Base-by-base conservation (phyloP, 2,888 invertebrate species). In the Callyntrura sp. region DNA sequence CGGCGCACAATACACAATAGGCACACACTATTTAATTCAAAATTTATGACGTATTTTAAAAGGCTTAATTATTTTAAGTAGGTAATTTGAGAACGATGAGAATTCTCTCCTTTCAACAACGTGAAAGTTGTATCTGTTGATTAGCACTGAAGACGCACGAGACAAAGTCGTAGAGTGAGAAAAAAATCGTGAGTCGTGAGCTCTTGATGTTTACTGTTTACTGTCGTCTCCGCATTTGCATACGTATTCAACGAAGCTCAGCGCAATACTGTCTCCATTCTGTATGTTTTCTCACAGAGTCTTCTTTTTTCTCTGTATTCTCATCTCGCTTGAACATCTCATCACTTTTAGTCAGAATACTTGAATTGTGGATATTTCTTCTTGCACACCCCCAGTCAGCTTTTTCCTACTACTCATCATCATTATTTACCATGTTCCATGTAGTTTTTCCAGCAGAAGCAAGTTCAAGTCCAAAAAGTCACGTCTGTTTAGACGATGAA, bases 391-490 rank as follows among this genome's bases (percentile, higher is more conserved):
- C 12, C 48, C 23, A 78, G 78, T 55, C 51, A 78, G 8, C 23
- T 14, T 20, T 55, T 73, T 73, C 45, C 25, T n/a, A n/a, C 65
- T 25, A 14, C 11, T 9, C 25, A 28, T 79, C 14, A 55, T 28
- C 25, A 20, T 8, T 23, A 20, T 57, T 60, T 28, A 9, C 20
- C 82, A 60, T 73, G 82, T 87, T 81, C 51, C 81, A 82, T 60
- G 28, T 68, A 60, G 83, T 84, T 76, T 84, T 70, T 88, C 88
- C 88, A 83, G 83, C 43, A 35, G 35, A 3, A 70, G 86, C 89
- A 90, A 90, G 85, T 81, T 90, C 90, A 90, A 90, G 90, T 90
- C 85, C 82, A 90, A 55, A 78, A 79, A 90, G 90, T 90, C 90
- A 90, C 90, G 87, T 87, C 82, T 87, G 35, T 65, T 81, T 70